Evolutionary conservation across 2,888 invertebrate species (phyloP), one percentile per base, ranked within the genome.

Genomic region (Drosophila subquinaria): DNA sequence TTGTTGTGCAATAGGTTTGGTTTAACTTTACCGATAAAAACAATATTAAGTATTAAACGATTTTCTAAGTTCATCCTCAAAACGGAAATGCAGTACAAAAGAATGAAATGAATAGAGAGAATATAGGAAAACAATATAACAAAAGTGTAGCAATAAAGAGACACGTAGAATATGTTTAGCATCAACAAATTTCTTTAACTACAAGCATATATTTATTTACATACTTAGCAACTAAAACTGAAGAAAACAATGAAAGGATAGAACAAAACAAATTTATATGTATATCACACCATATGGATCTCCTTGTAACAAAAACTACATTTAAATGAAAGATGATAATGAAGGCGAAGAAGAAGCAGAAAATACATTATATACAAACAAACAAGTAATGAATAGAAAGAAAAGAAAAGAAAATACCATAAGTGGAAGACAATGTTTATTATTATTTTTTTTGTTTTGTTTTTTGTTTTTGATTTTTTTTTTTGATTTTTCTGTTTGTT

Each of bases 221-320:
- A 52, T 52, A 40, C 35, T 50, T 50, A 50, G 48, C 30, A 35
- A 50, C 11, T 50, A 33, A 50, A 35, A 6, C 27, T 27, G 35
- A 51, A 10, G 13, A 8, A 13, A 27, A n/a, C 8, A 43, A 17
- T 17, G 11, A 33, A 62, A 67, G 27, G 15, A 59, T 20, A 40
- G 48, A 59, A 48, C 47, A 30, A 72, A 40, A 60, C 9, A 47
- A 45, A 56, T 20, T 27, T 27, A 71, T 62, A 67, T 66, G 63
- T 66, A 66, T 63, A 64, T 38, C 47, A 55, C 59, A 77, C 47
- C 73, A 69, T 53, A 82, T 82, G 71, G 82, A 82, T 82, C 82
- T 82, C 82, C 78, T 81, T 73, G 55, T 71, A 86, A 80, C 60
- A 74, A 61, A 75, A 67, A 67, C 50, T 75, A 74, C 69, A 79